phyloP scores from a whole-genome alignment of 2,888 invertebrate species.

The Arctia plantaginis region DNA sequence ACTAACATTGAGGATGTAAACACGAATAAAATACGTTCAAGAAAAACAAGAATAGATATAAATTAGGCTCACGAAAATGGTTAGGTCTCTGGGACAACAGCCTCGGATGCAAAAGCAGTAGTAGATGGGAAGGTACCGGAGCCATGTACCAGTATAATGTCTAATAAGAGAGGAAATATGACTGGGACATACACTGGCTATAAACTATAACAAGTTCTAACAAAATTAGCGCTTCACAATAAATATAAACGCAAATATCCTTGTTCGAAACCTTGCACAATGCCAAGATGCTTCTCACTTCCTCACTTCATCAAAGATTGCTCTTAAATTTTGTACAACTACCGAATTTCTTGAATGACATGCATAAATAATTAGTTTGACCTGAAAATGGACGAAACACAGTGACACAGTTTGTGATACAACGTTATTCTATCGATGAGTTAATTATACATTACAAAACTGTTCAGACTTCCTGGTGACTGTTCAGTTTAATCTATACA shows the following conservation, averaged over 20 bases:
- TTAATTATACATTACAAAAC: not conserved
- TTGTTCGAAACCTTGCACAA: slow-evolving; percentile 38
- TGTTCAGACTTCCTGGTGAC: not conserved
- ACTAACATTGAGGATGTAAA: no score
- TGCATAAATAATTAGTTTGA: slow-evolving; percentile 32
- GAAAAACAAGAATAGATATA: no score
- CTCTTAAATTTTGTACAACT: slow-evolving; percentile 32
- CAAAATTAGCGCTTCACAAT: not conserved
- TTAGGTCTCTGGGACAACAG: no score
- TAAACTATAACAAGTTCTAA: not conserved
- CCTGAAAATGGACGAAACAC: slow-evolving; percentile 34
- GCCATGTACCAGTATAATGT: no score
- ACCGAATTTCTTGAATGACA: slow-evolving; percentile 21
- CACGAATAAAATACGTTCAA: no score
- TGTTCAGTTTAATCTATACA: not conserved
- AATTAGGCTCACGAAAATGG: no score
- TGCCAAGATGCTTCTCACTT: slow-evolving; percentile 34
- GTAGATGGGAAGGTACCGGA: no score
- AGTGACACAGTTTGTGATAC: slow-evolving; percentile 3
- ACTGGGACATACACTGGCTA: no score
- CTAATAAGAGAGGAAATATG: no score
- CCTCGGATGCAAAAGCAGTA: no score
- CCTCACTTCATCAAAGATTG: slow-evolving; percentile 32
- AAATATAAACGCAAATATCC: slow-evolving; percentile 18
- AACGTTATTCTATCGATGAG: not conserved